phyloP scores from a whole-genome alignment of 2,888 invertebrate species.

The Parochlus steinenii region DNA sequence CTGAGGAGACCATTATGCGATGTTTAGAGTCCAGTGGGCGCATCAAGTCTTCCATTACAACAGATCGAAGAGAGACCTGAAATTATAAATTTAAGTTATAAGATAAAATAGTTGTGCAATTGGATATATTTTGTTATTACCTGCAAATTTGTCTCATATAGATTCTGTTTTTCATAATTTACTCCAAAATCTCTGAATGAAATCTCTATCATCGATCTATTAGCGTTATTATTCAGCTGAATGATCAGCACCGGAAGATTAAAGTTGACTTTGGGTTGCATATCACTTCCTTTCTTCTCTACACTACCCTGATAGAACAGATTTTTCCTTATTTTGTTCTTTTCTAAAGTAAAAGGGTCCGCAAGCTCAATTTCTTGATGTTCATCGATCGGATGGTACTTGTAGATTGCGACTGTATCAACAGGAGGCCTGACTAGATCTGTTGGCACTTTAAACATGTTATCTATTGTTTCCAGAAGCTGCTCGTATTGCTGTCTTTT shows the following conservation, averaged over 20 bases:
- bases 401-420: constrained; percentile 19
- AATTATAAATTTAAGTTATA: constrained; percentile 13
- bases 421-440: constrained; percentile 18
- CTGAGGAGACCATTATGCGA: constrained; percentile 61
- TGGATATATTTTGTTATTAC: constrained; percentile 20
- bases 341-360: constrained; percentile 11
- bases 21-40: constrained; percentile 62
- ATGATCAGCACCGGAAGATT: constrained; percentile 59
- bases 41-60: constrained; percentile 80
- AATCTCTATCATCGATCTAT: constrained; percentile 68
- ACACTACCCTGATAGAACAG: constrained; percentile 9
- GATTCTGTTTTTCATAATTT: constrained; percentile 48
- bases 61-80: constrained; percentile 61
- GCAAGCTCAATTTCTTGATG: constrained; percentile 12
- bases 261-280: constrained; percentile 38
- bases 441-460: constrained; percentile 21
- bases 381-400: constrained; percentile 17
- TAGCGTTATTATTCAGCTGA: constrained; percentile 55
- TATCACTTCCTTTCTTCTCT: constrained; percentile 12
- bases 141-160: constrained; percentile 55
- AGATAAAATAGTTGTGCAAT: no score
- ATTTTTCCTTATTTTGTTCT: constrained; percentile 12
- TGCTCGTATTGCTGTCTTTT: constrained; percentile 82
- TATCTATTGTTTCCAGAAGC: constrained; percentile 50
- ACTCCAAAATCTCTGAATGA: constrained; percentile 70